phyloP scores from a whole-genome alignment of 2,888 invertebrate species.

The Portevinia maculata region DNA sequence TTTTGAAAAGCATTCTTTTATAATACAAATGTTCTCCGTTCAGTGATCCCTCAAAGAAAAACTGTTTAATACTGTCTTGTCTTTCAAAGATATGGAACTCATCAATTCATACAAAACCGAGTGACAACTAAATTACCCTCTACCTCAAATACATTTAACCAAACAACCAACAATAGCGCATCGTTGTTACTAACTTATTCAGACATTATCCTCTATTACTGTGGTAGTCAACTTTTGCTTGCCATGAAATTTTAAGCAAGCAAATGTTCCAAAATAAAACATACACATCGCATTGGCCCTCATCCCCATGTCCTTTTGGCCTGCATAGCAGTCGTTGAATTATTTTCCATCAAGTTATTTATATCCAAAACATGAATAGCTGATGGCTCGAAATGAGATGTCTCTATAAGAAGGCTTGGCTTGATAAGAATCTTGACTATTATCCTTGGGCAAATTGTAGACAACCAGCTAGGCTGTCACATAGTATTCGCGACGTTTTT shows the following conservation, averaged over 20 bases:
- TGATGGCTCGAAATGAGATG: slow-evolving; percentile 39
- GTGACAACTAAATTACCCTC: background rate
- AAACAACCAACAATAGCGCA: background rate
- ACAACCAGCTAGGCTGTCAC: slow-evolving; percentile 86
- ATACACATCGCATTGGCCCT: slow-evolving; percentile 24
- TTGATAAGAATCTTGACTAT: slow-evolving; percentile 53
- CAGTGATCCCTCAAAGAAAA: background rate
- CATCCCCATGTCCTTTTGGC: slow-evolving; percentile 57
- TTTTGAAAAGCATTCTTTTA: too few species aligned
- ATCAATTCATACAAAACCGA: background rate
- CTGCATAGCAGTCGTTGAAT: slow-evolving; percentile 24
- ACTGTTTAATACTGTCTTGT: background rate
- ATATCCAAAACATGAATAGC: slow-evolving; percentile 37
- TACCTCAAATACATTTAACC: background rate
- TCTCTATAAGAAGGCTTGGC: slow-evolving; percentile 58
- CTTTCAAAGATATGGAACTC: background rate
- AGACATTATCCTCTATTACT: slow-evolving; percentile 31
- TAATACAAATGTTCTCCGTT: too few species aligned
- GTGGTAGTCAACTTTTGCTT: slow-evolving; percentile 15
- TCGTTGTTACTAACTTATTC: slow-evolving; percentile 30
- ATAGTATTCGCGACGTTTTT: slow-evolving; percentile 88
- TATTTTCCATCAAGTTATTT: slow-evolving; percentile 53
- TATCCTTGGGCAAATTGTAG: slow-evolving; percentile 58
- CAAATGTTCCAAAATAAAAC: slow-evolving; percentile 41
- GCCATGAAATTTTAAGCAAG: slow-evolving; percentile 30